Base-by-base conservation (phyloP, 2,113 vertebrate genomes). In the Onychorhynchus coronatus region DNA sequence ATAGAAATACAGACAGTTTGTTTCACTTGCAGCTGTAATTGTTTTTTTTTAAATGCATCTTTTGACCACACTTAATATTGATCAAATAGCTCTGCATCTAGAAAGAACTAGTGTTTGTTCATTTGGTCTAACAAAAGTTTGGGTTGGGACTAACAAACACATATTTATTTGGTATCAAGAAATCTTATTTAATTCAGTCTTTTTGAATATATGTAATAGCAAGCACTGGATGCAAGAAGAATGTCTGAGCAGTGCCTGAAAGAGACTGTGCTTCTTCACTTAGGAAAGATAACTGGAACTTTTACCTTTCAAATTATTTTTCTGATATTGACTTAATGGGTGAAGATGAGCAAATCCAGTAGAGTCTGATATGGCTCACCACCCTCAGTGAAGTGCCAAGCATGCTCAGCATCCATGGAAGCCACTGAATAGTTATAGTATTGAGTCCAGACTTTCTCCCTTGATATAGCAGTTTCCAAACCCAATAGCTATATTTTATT, bases 401-500 rank as follows among this genome's bases (percentile, higher is more conserved):
- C 58, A 44, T 33, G 55, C 25, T 89, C 88, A 92, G 74, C 78
- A 88, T 52, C 67, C 82, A 65, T 8, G 1, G 70, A 84, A 87
- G 70, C 41, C 58, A 67, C 4, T 56, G 67, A 41, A 53, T 21
- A 86, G 44, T 62, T 83, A 59, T 83, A 81, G 72, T 55, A 76
- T 31, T 42, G 75, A 67, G 46, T 47, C 82, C 50, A 53, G 80
- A 89, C 83, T 74, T 88, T 93, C 68, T 95, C 42, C 47, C 75
- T 77, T 91, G 80, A 90, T 65, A 84, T 70, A 91, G 85, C 66
- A 77, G 39, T 74, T 91, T 88, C 49, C 85, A 95, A 93, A 84
- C 56, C n/a, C 68, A 91, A 50, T 31, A 88, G 85, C 85, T 96
- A 46, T 94, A 94, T 95, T 95, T 91, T 91, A 9, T 93, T 96